Base-by-base conservation (phyloP, 2,113 vertebrate species). In the Gallinago jamesoni region DNA sequence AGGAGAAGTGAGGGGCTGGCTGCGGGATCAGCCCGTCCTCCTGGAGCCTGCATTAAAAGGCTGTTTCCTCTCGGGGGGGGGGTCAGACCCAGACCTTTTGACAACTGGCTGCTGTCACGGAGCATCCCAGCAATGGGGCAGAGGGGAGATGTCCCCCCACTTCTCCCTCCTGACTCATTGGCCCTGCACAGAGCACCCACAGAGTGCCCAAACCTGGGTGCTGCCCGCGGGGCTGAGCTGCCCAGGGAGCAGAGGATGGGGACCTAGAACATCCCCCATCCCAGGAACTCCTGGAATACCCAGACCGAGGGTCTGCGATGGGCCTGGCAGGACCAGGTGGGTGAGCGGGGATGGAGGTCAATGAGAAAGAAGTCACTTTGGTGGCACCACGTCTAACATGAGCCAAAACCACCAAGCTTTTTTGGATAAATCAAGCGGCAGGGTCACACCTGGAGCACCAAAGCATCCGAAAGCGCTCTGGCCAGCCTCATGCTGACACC, bases 391-490 rank as follows among this genome's bases (percentile, higher is more conserved):
- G 39, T 73, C 55, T 37, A 27, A 43, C 59, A 69, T 0, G 0
- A 92, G 43, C 48, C 70, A 92, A 92, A 85, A 9, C 37, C 75
- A 90, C 31, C 28, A 63, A 67, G 41, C 2, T 47, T 37, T 72
- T 82, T 17, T 6, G 33, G 64, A 41, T 45, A 87, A 81, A 62
- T 50, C 45, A 48, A 87, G 28, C 1, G 0, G 28, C 22, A 2
- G n/a, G 6, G 20, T 76, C 56, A 68, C n/a, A 56, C 15, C 27
- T 37, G n/a, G 47, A 90, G 50, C 47, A 91, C 33, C 27, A 74
- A 74, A 84, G 45, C 33, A 60, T 14, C 8, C 0, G 0, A 48
- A 48, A 67, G 22, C 3, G 0, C 39, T 52, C 5, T 0, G 0
- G 24, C 31, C 75, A 89, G 75, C 33, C 82, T 41, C 8, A 1